Percentiles rank a stretch among this genome's conserved stretches.
Conservation (phyloP, 1,140 invertebrate species). For the Rhizoglyphus robini region DNA sequence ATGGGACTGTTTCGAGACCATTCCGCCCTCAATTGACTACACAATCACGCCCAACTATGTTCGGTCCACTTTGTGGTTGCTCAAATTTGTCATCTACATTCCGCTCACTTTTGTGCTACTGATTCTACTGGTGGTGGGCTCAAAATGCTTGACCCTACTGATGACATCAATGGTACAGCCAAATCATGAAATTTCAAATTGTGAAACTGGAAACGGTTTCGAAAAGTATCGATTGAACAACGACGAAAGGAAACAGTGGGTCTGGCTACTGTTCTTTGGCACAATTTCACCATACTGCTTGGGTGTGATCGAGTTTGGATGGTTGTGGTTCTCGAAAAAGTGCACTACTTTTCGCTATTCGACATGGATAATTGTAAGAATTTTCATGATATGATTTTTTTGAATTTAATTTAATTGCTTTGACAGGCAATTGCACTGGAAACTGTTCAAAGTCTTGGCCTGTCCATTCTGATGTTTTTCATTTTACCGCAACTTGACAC, state of each 20-base stretch:
- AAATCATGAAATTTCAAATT: conserved; percentile 23
- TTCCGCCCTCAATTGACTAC: no score
- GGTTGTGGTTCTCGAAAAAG: no score
- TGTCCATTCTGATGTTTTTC: conserved; percentile 34
- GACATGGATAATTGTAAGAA: no score
- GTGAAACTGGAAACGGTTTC: conserved; percentile 24
- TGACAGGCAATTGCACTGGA: conserved; percentile 32
- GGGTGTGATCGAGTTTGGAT: no score
- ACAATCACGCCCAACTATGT: no score
- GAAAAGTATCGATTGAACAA: conserved; percentile 15
- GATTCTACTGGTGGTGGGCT: no score
- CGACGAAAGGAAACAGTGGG: conserved; percentile 73
- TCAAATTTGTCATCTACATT: no score
- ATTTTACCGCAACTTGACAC: conserved; percentile 36
- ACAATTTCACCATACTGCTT: no score
- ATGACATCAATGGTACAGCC: conserved; percentile 35
- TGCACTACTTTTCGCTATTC: no score
- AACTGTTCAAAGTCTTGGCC: conserved; percentile 34
- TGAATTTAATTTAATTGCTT: conserved; percentile 6
- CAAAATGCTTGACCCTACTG: conserved; percentile 32
- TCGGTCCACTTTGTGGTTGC: no score
- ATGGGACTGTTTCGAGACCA: no score
- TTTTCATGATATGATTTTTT: conserved; percentile 22
- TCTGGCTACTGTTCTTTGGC: conserved; percentile 73
- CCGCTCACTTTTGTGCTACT: no score